Base-by-base conservation (phyloP, 2,888 invertebrate genomes). In the Lymantria monacha region DNA sequence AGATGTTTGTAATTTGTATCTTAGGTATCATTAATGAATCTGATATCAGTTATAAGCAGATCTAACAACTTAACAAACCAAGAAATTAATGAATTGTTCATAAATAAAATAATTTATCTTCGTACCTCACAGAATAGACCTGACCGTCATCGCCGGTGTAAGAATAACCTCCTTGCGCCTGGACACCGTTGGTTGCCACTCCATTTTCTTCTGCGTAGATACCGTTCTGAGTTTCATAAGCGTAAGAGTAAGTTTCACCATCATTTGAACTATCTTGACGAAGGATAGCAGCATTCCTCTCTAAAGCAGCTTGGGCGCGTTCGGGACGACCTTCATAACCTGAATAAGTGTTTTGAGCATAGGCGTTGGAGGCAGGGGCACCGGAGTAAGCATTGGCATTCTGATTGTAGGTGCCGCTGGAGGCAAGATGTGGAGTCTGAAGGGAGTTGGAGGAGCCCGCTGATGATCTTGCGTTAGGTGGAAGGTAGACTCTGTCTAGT, bases 141-240 rank as follows among this genome's bases (percentile, higher is more conserved):
- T 83, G 74, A 41, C 90, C 90, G 69, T 90, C 89, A 64, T 89
- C 90, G 49, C 88, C 88, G 60, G 83, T 84, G 61, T 89, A 91
- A 9, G 87, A 81, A 50, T 70, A 89, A 1, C 85, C 83, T 30
- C 90, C 90, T 56, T 87, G 83, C 58, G 87, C 85, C 50, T 81
- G 81, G 0, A 88, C 89, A 15, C 90, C 90, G 44, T 89, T 81
- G 7, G 82, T 82, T 1, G 87, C 89, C 1, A 87, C 83, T 22
- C 88, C 90, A 54, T 62, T 83, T 49, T 89, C 89, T 48, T 88
- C 87, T 50, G 83, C 89, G 50, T 63, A 69, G 38, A 91, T 89
- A 3, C 90, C 90, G 52, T 90, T 90, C 51, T 88, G 85, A 43
- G 90, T 89, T 58, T 91, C 88, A 60, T 75, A 90, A 49, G 81